Evolutionary conservation across 1,140 invertebrate genomes (phyloP), one percentile per base, ranked within the genome.

Genomic region (Calliopsis andreniformis): DNA sequence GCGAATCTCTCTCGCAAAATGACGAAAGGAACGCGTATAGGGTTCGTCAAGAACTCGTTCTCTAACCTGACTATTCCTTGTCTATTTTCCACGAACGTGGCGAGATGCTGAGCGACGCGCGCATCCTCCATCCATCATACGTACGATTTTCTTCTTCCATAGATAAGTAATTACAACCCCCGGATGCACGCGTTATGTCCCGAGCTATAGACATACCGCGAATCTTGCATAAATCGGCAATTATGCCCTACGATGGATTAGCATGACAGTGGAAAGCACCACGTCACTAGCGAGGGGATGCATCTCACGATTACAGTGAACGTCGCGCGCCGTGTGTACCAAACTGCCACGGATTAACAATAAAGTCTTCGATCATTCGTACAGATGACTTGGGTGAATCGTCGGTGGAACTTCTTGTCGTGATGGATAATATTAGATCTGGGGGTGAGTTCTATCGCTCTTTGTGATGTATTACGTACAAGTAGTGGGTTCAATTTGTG

Each of bases 191-290:
- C 75, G 81, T 82, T 82, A 78, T 67, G 80, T 56, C 45, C 16
- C 14, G 14, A 49, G 43, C 25, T 70, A 51, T 49, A 63, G 53
- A 35, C 58, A 18, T 32, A 39, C 67, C 73, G 55, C 42, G 63
- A n/a, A 30, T n/a, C 53, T 20, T 58, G 82, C 80, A 83, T 83
- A 83, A 83, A 83, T 82, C 81, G 75, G 70, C 80, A 83, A 83
- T 83, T 83, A 83, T 56, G 28, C 4, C 12, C 69, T n/a, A 47
- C 66, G 18, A 18, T 16, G 80, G 76, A 79, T 83, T 83, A 79
- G 76, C 82, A 83, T 83, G 70, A 83, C 67, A 83, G 70, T 83
- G 76, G 82, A 79, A 83, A 83, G 68, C 80, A 76, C 32, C 69
- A 51, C 49, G 82, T 83, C 82, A 83, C 64, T 51, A 59, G 32